Percentiles rank a stretch among this genome's conserved stretches.
These are phyloP conservation scores for Melopsittacus undulatus DNA, from an alignment of 2,797 vertebrate species.

Conservation along the genomic window DNA sequence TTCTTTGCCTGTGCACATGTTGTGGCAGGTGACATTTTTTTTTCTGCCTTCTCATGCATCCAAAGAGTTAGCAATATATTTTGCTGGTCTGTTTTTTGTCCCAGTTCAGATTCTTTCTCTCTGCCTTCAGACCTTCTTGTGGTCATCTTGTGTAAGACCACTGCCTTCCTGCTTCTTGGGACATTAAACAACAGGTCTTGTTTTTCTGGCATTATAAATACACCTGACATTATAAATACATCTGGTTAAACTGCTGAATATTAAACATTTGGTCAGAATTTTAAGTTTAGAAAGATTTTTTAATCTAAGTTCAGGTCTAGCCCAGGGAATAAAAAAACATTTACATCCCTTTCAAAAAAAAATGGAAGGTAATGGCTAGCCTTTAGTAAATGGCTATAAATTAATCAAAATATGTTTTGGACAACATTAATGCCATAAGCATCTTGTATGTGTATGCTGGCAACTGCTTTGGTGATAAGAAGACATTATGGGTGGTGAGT, in stretches of 20 bases:
- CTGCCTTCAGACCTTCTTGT: background rate
- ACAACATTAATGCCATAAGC: background rate
- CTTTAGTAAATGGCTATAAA: background rate
- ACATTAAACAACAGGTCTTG: rapidly evolving
- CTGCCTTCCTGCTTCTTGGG: background rate
- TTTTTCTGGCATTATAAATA: background rate
- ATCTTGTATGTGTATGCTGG: background rate
- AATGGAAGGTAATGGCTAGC: background rate
- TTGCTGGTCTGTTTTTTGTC: background rate
- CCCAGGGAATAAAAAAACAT: background rate
- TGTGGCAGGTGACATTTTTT: background rate
- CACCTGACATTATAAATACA: background rate
- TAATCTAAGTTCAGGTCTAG: background rate
- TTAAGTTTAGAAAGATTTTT: background rate
- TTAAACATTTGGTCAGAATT: background rate
- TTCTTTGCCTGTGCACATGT: background rate
- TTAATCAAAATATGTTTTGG: background rate
- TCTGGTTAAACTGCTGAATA: background rate
- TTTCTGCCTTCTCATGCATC: background rate
- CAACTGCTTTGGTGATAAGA: background rate
- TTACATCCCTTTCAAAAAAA: background rate
- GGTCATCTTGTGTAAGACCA: background rate
- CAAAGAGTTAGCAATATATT: background rate
- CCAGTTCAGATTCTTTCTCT: background rate
- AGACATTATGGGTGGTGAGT: background rate